Evolutionary conservation across 2,888 invertebrate genomes (phyloP).

Genomic region (Coelopa pilipes): DNA sequence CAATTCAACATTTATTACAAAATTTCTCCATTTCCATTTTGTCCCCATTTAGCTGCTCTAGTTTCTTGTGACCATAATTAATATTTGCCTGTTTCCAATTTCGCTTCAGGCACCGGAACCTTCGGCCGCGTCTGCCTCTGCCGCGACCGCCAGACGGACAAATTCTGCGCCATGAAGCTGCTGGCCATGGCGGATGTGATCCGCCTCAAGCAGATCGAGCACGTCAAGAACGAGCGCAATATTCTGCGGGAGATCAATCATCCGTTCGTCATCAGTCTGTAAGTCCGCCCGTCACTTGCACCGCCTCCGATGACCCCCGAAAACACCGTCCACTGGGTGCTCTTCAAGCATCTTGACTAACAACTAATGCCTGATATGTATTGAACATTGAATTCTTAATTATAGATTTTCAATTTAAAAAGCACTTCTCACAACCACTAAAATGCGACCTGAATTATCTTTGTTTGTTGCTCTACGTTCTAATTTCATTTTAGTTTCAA

Average conservation of each 20-base stretch:
- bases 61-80: no score
- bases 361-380: background rate
- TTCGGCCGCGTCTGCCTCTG: conserved; percentile 95
- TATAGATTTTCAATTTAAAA: no score
- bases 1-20: background rate
- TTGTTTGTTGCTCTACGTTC: no score
- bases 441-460: no score
- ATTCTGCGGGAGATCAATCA: conserved; percentile 91
- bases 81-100: conserved; percentile 24
- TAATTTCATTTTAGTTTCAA: no score
- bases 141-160: conserved; percentile 82
- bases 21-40: no score
- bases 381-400: no score
- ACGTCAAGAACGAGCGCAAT: conserved; percentile 96
- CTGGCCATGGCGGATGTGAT: conserved; percentile 94
- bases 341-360: background rate
- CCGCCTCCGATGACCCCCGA: background rate
- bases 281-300: conserved; percentile 70
- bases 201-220: conserved; percentile 94
- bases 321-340: background rate
- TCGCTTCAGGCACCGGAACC: conserved; percentile 86
- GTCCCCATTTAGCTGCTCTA: no score
- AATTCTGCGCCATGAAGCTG: conserved; percentile 93
- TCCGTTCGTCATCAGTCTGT: conserved; percentile 96
- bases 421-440: no score